Conservation (phyloP, 2,113 vertebrate genomes). For the Oceanodroma tethys region DNA sequence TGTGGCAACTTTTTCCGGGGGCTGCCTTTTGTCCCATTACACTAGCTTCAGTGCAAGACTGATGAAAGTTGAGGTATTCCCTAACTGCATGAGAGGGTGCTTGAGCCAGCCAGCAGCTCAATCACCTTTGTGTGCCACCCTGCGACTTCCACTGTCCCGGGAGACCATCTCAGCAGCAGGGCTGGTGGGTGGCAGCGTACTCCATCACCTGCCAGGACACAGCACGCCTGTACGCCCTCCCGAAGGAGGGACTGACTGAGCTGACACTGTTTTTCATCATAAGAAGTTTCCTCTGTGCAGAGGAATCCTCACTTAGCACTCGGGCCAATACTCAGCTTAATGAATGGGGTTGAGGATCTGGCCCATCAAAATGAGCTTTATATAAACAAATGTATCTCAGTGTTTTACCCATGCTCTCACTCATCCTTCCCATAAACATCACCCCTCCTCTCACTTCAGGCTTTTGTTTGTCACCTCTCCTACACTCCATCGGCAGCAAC, state of each 20-base stretch:
- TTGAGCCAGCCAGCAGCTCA: neutral
- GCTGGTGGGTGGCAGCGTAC: neutral
- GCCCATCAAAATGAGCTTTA: neutral
- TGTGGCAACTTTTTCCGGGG: neutral
- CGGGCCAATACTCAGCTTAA: neutral
- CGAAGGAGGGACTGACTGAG: neutral
- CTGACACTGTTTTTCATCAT: neutral
- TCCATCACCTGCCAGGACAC: neutral
- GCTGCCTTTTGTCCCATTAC: neutral
- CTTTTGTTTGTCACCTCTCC: neutral
- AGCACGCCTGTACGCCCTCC: neutral
- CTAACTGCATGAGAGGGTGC: neutral
- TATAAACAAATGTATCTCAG: neutral
- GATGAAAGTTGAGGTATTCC: neutral
- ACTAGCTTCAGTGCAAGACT: neutral
- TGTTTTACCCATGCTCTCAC: neutral
- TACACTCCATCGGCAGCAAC: neutral
- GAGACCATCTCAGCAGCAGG: neutral
- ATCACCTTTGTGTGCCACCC: neutral
- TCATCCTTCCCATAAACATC: neutral
- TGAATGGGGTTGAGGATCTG: neutral
- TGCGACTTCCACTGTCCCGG: neutral
- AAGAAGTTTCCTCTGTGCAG: neutral
- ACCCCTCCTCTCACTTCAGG: neutral
- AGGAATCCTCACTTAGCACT: neutral